These are phyloP conservation scores for Drosophila barbarae DNA, from an alignment of 2,888 invertebrate species.

Conservation along the genomic window DNA sequence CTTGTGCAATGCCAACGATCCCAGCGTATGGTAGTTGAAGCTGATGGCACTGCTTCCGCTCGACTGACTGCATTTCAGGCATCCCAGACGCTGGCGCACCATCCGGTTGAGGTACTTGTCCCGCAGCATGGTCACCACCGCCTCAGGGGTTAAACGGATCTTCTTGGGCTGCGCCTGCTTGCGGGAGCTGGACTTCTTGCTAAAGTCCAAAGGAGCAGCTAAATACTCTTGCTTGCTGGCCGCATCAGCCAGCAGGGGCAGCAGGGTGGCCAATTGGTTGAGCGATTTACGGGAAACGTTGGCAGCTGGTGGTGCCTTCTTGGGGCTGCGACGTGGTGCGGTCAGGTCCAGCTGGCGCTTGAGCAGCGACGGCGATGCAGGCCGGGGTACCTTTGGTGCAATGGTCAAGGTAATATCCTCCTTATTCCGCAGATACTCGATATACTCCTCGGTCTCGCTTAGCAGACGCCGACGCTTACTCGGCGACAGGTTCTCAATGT, in stretches of 20 bases:
- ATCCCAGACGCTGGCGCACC: slow-evolving; percentile 77
- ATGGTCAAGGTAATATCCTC: slow-evolving; percentile 79
- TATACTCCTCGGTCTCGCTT: slow-evolving; percentile 79
- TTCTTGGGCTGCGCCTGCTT: slow-evolving; percentile 81
- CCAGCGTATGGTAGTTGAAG: slow-evolving; percentile 80
- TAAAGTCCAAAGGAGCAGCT: slow-evolving; percentile 74
- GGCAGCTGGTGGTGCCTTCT: slow-evolving; percentile 48
- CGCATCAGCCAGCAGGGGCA: slow-evolving; percentile 75
- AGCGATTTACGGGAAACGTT: slow-evolving; percentile 65
- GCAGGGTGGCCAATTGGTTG: slow-evolving; percentile 72
- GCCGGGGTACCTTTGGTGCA: slow-evolving; percentile 67
- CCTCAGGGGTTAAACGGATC: slow-evolving; percentile 75
- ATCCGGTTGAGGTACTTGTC: slow-evolving; percentile 80
- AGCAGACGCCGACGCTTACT: slow-evolving; percentile 65
- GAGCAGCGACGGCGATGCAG: slow-evolving; percentile 49
- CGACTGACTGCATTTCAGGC: slow-evolving; percentile 46
- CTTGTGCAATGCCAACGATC: slow-evolving; percentile 81
- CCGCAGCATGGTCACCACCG: slow-evolving; percentile 75
- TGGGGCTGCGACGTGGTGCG: slow-evolving; percentile 65
- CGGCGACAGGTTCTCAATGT: slow-evolving; percentile 39
- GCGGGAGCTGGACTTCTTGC: slow-evolving; percentile 78
- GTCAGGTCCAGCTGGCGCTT: slow-evolving; percentile 71
- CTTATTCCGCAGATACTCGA: slow-evolving; percentile 79
- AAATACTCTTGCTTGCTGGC: slow-evolving; percentile 75
- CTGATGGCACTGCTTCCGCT: slow-evolving; percentile 65